Evolutionary conservation across 2,888 invertebrate genomes (phyloP), one percentile per base, ranked within the genome.

Genomic region (Papilio protenor): DNA sequence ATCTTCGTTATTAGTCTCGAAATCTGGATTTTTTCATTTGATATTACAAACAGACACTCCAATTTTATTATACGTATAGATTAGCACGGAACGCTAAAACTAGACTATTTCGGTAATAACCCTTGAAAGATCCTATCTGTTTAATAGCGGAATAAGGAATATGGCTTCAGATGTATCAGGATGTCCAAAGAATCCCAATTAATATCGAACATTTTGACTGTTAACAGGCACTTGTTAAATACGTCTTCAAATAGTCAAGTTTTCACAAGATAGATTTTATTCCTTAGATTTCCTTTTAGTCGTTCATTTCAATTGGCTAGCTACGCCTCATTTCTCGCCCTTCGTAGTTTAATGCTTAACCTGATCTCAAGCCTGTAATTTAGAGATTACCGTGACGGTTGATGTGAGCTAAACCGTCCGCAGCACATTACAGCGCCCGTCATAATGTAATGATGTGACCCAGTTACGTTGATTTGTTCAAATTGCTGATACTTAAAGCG

Each of bases 401-500:
- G 74, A 59, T 73, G 57, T 49, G 40, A 72, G 74, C n/a, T 77
- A 77, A 71, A 75, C 40, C 66, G 61, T 64, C 66, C 73, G 70
- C 47, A 69, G 73, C 70, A 80, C 83, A 82, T 85, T 85, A 84
- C 83, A 82, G 83, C 82, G 81, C 78, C 83, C 84, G 83, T 85
- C 86, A 85, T 88, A 87, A 84, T 87, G 84, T 83, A 86, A 86
- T 90, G 89, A 89, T 88, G 87, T 90, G 92, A 82, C 90, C 92
- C 85, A 91, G 86, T 92, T 92, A 83, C 88, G 89, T 89, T 91
- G 91, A 93, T 93, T 92, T 89, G 90, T 82, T 88, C 87, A 90
- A 93, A 93, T 93, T 92, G 92, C 82, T 84, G 87, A 86, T 89
- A 89, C 88, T 90, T 89, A 87, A 83, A 84, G 83, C 82, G 84